Percentiles rank a stretch among this genome's conserved stretches.
Evolutionary conservation across 2,113 vertebrate species (phyloP).

Genomic region (Bubalus kerabau): DNA sequence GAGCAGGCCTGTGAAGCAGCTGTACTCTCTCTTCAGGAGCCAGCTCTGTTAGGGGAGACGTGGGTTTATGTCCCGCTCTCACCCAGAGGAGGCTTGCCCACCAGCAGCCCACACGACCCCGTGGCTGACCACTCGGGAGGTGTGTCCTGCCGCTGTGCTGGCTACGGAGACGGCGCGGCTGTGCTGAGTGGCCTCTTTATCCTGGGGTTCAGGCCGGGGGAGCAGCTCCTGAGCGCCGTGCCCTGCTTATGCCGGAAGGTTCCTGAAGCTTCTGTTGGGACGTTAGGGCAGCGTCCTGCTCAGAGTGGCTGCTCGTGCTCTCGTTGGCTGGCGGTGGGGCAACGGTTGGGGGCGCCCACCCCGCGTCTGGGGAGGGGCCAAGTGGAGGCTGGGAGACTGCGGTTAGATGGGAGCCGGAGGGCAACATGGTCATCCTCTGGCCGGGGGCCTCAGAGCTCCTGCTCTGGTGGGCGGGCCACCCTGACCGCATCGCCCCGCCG

Average conservation of each 20-base stretch:
- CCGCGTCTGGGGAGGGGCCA: rapidly evolving
- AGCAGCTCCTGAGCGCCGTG: neutral
- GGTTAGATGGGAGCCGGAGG: neutral
- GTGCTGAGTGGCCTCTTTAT: neutral
- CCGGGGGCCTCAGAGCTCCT: neutral
- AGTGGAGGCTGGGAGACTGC: neutral
- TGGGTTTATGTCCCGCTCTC: rapidly evolving
- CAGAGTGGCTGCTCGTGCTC: neutral
- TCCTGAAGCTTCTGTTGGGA: neutral
- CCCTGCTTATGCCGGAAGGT: neutral
- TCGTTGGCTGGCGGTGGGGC: rapidly evolving
- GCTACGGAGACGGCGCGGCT: neutral
- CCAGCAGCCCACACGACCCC: neutral
- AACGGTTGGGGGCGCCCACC: neutral
- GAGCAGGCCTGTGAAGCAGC: neutral
- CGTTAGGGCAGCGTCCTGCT: neutral
- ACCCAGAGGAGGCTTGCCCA: neutral
- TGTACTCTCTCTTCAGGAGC: neutral
- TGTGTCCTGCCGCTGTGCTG: rapidly evolving
- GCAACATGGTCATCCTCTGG: neutral
- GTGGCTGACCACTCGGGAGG: rapidly evolving
- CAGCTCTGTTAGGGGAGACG: neutral
- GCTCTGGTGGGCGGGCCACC: neutral
- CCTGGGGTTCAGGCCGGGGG: neutral
- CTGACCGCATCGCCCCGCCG: neutral